Base-by-base conservation (phyloP, 2,888 invertebrate genomes). In the Synergus gifuensis region DNA sequence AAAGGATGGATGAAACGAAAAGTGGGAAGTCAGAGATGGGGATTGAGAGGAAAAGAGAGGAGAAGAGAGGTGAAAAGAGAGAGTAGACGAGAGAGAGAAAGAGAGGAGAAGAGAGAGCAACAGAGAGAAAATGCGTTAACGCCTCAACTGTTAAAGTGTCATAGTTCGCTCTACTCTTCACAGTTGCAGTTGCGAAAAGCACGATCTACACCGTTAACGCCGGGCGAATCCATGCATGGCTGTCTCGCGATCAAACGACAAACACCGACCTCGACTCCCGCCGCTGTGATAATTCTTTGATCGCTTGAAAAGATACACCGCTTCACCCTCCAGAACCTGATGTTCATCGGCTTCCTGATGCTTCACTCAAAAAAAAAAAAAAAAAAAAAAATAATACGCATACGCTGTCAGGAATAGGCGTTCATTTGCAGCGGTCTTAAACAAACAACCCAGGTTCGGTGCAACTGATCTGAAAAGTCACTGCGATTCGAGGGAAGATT, bases 221-320 rank as follows among this genome's bases (percentile, higher is more conserved):
- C 36, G 66, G 66, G 60, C 49, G 78, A 78, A 73, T 77, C 83
- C 82, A 87, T 87, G 88, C 89, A 85, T 88, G 87, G 88, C 85
- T 90, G 87, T 86, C 79, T 85, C 83, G 84, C 86, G 88, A 89
- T 91, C 89, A 90, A 89, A 89, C 88, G 88, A 83, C 86, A 88
- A 87, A 87, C 86, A 85, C 84, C 86, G 85, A 86, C 86, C 85
- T 84, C 85, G 86, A 87, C 88, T 85, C 87, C 84, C 85, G 84
- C 83, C 84, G 82, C 84, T 84, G 86, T 87, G 88, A 88, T 91
- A 90, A 91, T 91, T 90, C 90, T 91, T 91, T 91, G 90, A 91
- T 91, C 90, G 88, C 86, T 88, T 86, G 86, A 87, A 90, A 89
- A 89, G 90, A 90, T 89, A 87, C 87, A 85, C 86, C 85, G 83